phyloP scores from a whole-genome alignment of 2,888 invertebrate genomes.

The Ormyrus nitidulus region DNA sequence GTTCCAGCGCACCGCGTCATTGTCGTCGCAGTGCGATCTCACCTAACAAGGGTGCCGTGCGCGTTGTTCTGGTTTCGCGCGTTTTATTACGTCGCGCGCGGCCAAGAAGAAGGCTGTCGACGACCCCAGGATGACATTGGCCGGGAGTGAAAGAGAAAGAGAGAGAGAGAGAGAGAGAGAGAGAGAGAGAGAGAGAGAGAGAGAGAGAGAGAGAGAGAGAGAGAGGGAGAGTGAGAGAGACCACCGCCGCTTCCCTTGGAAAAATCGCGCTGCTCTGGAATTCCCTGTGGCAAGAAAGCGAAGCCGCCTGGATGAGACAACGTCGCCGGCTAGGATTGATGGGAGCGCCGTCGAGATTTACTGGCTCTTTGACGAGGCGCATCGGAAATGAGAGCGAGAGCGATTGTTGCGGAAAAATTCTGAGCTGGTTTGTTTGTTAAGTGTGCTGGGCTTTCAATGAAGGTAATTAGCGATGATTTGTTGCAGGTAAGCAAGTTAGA shows the following conservation, averaged over 20 bases:
- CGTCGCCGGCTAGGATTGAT: constrained; percentile 17
- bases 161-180: too few relatives aligned
- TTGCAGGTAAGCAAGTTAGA: too few relatives aligned
- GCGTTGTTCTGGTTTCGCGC: constrained; percentile 39
- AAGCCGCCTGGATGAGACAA: not conserved
- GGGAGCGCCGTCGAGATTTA: constrained; percentile 37
- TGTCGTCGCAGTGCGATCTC: constrained; percentile 12
- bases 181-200: too few relatives aligned
- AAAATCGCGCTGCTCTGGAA: constrained; percentile 27
- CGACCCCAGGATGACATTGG: constrained; percentile 47
- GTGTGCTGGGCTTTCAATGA: too few relatives aligned
- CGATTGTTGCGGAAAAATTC: not conserved
- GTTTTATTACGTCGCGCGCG: constrained; percentile 33
- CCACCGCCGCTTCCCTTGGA: constrained; percentile 37
- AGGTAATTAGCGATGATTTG: too few relatives aligned
- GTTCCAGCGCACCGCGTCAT: not conserved
- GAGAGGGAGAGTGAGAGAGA: not conserved
- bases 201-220: too few relatives aligned
- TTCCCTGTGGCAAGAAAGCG: constrained; percentile 44
- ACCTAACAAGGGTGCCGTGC: constrained; percentile 43
- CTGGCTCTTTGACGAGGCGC: constrained; percentile 30
- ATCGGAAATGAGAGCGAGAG: not conserved
- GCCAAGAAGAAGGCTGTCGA: constrained; percentile 27
- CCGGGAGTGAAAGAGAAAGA: not conserved
- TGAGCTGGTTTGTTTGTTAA: too few relatives aligned